phyloP scores from a whole-genome alignment of 2,113 vertebrate species.

The Pachyramphus minor region DNA sequence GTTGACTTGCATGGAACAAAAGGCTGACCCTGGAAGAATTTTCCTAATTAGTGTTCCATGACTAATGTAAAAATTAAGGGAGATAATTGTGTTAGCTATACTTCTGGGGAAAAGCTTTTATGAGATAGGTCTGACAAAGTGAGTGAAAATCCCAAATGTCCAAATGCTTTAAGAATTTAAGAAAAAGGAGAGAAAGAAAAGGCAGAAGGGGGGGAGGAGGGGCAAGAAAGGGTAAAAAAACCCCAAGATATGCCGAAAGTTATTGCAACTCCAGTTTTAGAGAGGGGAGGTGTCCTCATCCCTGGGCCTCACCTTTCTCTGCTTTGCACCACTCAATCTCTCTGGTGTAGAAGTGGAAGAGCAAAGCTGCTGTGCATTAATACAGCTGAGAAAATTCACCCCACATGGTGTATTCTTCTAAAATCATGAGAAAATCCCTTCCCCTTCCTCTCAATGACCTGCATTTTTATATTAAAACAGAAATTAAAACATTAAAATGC shows the following conservation, averaged over 20 bases:
- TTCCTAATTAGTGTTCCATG: neutral
- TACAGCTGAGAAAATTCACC: neutral
- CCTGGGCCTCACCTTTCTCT: neutral
- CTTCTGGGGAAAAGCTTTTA: slow-evolving; percentile 5
- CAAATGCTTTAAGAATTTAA: neutral
- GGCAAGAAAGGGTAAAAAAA: neutral
- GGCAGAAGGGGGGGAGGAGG: no score
- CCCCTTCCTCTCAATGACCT: neutral
- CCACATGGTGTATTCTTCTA: rapidly evolving
- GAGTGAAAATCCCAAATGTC: neutral
- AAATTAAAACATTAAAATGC: neutral
- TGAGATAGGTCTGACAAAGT: neutral
- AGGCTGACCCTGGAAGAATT: slow-evolving; percentile 14
- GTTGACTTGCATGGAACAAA: slow-evolving; percentile 27
- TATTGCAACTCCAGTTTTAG: neutral
- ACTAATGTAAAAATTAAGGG: slow-evolving; percentile 37
- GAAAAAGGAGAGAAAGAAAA: neutral
- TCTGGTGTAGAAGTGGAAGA: neutral
- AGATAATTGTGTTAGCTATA: slow-evolving; percentile 16
- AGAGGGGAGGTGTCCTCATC: neutral
- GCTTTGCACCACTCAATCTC: neutral
- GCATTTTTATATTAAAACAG: neutral
- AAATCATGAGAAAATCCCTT: neutral
- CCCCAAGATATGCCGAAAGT: neutral
- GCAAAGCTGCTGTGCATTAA: neutral